A percentile compares a stretch with the other conserved stretches of the same genome.
Conservation (phyloP, 2,888 invertebrate species). For the Pegoplata infirma region DNA sequence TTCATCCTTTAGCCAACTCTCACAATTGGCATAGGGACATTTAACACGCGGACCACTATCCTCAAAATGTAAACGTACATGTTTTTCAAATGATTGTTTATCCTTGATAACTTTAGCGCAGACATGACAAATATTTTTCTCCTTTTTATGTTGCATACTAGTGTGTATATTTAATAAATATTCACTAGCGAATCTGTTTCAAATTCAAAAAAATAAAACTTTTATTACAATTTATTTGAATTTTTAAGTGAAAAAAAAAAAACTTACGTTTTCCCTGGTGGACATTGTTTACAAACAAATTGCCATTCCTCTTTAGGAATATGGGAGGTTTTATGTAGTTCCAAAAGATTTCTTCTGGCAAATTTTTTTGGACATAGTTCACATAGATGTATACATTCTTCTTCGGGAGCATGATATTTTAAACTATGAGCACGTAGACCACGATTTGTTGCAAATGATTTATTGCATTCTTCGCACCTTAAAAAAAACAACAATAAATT, state of each 20-base stretch:
- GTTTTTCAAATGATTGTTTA: slow-evolving; percentile 73
- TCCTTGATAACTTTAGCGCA: slow-evolving; percentile 76
- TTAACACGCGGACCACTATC: slow-evolving; percentile 74
- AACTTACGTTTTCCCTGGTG: slow-evolving; percentile 69
- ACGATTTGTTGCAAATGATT: slow-evolving; percentile 73
- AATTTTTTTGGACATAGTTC: slow-evolving; percentile 75
- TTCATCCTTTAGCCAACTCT: slow-evolving; percentile 76
- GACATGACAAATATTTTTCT: slow-evolving; percentile 75
- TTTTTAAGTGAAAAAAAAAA: background rate
- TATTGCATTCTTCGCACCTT: slow-evolving; percentile 74
- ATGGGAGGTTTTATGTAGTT: slow-evolving; percentile 74
- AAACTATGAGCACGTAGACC: slow-evolving; percentile 74
- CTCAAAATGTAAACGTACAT: slow-evolving; percentile 74
- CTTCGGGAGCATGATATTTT: slow-evolving; percentile 73
- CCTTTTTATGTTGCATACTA: slow-evolving; percentile 70
- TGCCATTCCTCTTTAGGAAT: slow-evolving; percentile 70
- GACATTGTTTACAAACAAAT: slow-evolving; percentile 70
- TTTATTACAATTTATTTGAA: background rate
- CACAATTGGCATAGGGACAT: slow-evolving; percentile 75
- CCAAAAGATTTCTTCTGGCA: slow-evolving; percentile 72
- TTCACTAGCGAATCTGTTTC: slow-evolving; percentile 73
- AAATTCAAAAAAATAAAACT: background rate
- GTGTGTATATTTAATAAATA: slow-evolving; percentile 72
- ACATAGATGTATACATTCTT: slow-evolving; percentile 72
- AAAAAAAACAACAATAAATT: background rate